A percentile compares a stretch with the other conserved stretches of the same genome.
Conservation (phyloP, 2,888 invertebrate species). For the Lycia hirtaria region DNA sequence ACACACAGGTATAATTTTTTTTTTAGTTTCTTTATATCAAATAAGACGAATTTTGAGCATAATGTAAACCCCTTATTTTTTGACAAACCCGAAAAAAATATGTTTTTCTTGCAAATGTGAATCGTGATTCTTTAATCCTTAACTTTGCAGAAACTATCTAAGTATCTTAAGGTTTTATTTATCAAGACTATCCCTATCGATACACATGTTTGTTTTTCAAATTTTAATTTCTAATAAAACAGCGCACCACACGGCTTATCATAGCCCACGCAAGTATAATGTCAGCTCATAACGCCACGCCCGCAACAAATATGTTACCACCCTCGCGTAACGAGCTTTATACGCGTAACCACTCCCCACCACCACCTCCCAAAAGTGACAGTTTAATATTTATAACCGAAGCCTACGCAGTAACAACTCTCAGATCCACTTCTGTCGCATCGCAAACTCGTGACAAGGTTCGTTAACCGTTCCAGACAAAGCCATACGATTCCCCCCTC, state of each 20-base stretch:
- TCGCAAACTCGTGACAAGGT: constrained; percentile 79
- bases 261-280: constrained; percentile 1
- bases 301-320: constrained; percentile 51
- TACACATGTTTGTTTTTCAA: no score
- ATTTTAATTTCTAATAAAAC: neutral
- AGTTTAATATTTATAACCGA: constrained; percentile 81
- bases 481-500: constrained; percentile 80
- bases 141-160: no score
- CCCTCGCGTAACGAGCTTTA: constrained; percentile 61
- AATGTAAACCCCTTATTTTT: no score
- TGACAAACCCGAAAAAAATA: no score
- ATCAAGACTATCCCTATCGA: neutral
- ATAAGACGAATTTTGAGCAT: no score
- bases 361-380: constrained; percentile 54
- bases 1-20: no score
- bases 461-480: constrained; percentile 83
- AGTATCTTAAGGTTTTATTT: neutral
- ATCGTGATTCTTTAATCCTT: no score
- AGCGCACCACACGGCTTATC: neutral
- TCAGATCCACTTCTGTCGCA: constrained; percentile 75
- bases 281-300: constrained; percentile 47
- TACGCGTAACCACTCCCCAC: constrained; percentile 68
- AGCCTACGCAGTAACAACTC: constrained; percentile 64
- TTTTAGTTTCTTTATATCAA: no score
- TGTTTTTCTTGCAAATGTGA: no score